phyloP scores from a whole-genome alignment of 1,140 invertebrate genomes.

The Mamestra configurata region DNA sequence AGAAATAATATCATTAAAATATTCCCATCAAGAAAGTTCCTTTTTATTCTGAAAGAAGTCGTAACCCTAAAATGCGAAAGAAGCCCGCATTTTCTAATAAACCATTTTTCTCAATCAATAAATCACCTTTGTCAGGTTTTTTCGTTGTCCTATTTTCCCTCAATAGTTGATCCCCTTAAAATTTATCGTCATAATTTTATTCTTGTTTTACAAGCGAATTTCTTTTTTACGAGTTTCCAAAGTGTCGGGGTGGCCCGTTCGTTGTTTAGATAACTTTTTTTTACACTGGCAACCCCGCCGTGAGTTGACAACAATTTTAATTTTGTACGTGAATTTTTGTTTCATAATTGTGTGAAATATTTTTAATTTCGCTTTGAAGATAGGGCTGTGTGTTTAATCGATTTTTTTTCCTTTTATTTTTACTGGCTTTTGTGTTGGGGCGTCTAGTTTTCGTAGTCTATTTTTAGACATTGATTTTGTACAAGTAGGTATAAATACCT shows the following conservation, averaged over 20 bases:
- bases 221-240: conserved; percentile 31
- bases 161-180: conserved; percentile 25
- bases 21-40: too few species aligned
- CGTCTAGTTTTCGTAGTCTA: background rate
- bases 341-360: conserved; percentile 23
- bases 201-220: conserved; percentile 23
- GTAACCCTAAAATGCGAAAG: background rate
- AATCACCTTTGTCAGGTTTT: conserved; percentile 1
- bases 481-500: background rate
- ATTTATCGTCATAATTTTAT: conserved; percentile 30
- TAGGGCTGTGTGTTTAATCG: background rate
- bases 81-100: background rate
- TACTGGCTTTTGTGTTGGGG: background rate
- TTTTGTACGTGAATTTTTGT: conserved; percentile 40
- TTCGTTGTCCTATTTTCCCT: background rate
- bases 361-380: conserved; percentile 37
- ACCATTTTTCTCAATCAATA: background rate
- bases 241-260: background rate
- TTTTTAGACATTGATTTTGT: background rate
- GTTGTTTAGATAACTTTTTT: conserved; percentile 24
- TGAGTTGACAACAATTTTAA: conserved; percentile 55
- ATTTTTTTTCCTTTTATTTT: background rate
- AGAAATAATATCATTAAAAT: too few species aligned
- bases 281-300: conserved; percentile 6
- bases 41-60: too few species aligned